Evolutionary conservation across 2,113 vertebrate species (phyloP), one percentile per base, ranked within the genome.

Genomic region (Muntiacus muntjak): DNA sequence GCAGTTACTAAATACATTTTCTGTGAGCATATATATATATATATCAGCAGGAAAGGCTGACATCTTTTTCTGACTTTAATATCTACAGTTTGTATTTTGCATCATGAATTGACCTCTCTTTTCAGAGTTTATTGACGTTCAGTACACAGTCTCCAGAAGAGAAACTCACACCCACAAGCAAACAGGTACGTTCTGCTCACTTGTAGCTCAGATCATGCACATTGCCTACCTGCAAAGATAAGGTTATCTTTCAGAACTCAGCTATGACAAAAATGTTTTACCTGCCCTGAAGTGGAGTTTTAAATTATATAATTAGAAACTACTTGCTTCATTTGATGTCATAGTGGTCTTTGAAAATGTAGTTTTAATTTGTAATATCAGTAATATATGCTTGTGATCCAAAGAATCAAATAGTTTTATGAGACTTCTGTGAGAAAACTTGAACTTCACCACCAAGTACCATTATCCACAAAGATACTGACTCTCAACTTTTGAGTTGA

Each of bases 91-190:
- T 87, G 26, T 78, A 28, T 95, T 97, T 94, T 57, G 1, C 28
- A 52, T 96, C 60, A 87, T 92, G 33, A n/a, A 82, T 50, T 26
- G 12, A 25, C 93, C 28, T 97, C 50, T 96, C 85, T 98, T 94
- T 99, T 85, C 97, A 99, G 99, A 99, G 99, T 87, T 98, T 99
- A 21, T 97, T 99, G 99, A 99, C 99, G 0, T 99, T 99, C 92
- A 99, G 98, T 97, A 99, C 99, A 62, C 99, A 98, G 97, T 98
- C 99, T 6, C 99, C 99, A 76, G 99, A 99, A 93, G 99, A 99
- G 86, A 98, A 97, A 84, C 99, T 99, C 45, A 99, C 99, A 16
- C 99, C 99, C 0, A 99, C 99, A 7, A 99, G 99, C 98, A 99
- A 99, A 98, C 99, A 99, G 99, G 99, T 99, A 99, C 45, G 82